Percentiles rank a stretch among this genome's conserved stretches.
Evolutionary conservation across 2,888 invertebrate species (phyloP).

Genomic region (Xanthia togata): DNA sequence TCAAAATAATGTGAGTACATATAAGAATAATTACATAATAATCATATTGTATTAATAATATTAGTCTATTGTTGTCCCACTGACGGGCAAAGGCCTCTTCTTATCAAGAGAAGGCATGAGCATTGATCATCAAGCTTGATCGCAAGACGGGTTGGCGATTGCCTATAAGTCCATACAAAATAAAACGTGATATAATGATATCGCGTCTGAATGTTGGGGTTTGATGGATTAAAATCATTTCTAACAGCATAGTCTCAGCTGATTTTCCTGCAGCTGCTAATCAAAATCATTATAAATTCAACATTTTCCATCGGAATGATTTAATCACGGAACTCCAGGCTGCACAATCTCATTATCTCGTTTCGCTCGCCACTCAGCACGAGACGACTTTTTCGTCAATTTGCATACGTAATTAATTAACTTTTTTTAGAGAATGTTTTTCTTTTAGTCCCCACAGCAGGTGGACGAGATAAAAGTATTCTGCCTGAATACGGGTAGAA

Average conservation of each 20-base stretch:
- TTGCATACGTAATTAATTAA: slow-evolving; percentile 90
- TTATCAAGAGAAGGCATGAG: not conserved
- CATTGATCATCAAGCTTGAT: not conserved
- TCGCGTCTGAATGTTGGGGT: no score
- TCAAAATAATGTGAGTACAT: not conserved
- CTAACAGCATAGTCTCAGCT: not conserved
- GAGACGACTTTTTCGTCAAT: slow-evolving; percentile 86
- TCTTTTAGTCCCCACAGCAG: slow-evolving; percentile 75
- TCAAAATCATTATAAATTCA: slow-evolving; percentile 72
- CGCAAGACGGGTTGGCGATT: not conserved
- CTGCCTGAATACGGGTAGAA: slow-evolving; percentile 52
- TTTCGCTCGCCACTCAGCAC: slow-evolving; percentile 75
- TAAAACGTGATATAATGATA: not conserved
- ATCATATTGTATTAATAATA: no score
- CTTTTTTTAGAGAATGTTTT: slow-evolving; percentile 80
- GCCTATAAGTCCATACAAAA: not conserved
- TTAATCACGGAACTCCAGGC: slow-evolving; percentile 78
- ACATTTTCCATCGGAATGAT: slow-evolving; percentile 81
- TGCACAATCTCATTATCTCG: slow-evolving; percentile 87
- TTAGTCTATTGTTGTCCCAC: not conserved
- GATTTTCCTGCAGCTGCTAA: slow-evolving; percentile 46
- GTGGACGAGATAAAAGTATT: slow-evolving; percentile 76
- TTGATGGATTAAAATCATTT: not conserved
- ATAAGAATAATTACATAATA: no score
- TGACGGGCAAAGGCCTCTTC: not conserved